Evolutionary conservation across 2,888 invertebrate species (phyloP), one percentile per base, ranked within the genome.

Genomic region (Toxonevra muliebris): DNA sequence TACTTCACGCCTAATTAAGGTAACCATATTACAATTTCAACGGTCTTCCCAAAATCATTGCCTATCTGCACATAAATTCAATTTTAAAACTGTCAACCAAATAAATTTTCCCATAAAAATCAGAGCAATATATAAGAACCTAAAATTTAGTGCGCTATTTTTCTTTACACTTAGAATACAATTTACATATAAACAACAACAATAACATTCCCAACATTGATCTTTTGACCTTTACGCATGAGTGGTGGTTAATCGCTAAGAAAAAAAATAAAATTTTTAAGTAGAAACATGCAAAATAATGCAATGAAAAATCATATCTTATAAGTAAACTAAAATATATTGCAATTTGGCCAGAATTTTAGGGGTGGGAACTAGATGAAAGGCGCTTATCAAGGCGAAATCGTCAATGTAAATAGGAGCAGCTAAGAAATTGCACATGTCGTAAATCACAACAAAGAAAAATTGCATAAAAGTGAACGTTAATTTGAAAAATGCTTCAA

Each of bases 171-270:
- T 12, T 48, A 3, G 48, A 48, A 48, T n/a, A 48, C 48, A 48
- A 48, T n/a, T 48, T 48, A 12, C 48, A 48, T n/a, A 48, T 7
- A 30, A 30, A 30, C 30, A 30, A 30, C 7, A 30, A 30, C 19
- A 53, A 52, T 8, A 52, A 15, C 19, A 17, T 12, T 8, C 5
- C 2, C 12, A 75, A 75, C 76, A 73, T 71, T 79, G 79, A 78
- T 79, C 79, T 76, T 76, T 77, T 79, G 79, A 79, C 79, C 79
- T 79, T 79, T 77, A 74, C 76, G 77, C 76, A 68, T 78, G 79
- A 79, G 76, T 74, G 65, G 53, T 13, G 30, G 30, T 30, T 53
- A 53, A 15, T 53, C 71, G 74, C 70, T 73, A 30, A 7, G 3
- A 30, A 30, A 30, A 30, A 7, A 30, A 30, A 30, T 30, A 30